Evolutionary conservation across 2,797 vertebrate genomes (phyloP).

Genomic region (Limnodromus scolopaceus): DNA sequence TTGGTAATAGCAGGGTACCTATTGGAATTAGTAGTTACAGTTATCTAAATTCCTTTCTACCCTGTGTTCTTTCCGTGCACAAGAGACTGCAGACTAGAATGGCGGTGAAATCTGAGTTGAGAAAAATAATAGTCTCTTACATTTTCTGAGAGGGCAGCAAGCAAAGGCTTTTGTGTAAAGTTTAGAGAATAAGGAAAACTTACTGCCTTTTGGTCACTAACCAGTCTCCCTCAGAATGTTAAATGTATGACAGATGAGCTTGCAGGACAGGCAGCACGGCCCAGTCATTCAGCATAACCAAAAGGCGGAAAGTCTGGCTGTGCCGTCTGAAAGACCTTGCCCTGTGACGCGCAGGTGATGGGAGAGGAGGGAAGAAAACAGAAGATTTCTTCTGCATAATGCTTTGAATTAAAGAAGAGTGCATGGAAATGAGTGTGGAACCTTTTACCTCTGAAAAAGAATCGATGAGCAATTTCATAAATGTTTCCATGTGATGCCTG

Average conservation of each 20-base stretch:
- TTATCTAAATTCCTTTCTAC: neutral
- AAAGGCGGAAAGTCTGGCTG: neutral
- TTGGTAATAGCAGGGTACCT: neutral
- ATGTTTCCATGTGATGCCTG: neutral
- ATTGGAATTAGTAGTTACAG: neutral
- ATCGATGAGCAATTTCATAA: conserved; percentile 16
- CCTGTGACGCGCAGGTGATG: neutral
- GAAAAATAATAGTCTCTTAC: neutral
- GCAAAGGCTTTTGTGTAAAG: neutral
- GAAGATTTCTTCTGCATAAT: neutral
- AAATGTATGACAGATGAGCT: neutral
- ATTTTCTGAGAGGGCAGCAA: neutral
- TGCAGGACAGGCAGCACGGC: neutral
- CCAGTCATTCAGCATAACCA: neutral
- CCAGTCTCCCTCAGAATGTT: neutral
- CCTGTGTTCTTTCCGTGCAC: neutral
- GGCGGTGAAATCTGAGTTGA: neutral
- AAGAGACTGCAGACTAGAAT: neutral
- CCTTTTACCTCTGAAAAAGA: neutral
- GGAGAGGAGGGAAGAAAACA: neutral
- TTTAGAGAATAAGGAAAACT: neutral
- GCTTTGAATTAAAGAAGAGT: neutral
- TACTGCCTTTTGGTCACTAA: neutral
- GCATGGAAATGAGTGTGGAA: neutral
- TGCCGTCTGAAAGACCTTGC: neutral